Percentiles rank a stretch among this genome's conserved stretches.
phyloP scores from a whole-genome alignment of 2,888 invertebrate species.

The Aspidapion aeneum region DNA sequence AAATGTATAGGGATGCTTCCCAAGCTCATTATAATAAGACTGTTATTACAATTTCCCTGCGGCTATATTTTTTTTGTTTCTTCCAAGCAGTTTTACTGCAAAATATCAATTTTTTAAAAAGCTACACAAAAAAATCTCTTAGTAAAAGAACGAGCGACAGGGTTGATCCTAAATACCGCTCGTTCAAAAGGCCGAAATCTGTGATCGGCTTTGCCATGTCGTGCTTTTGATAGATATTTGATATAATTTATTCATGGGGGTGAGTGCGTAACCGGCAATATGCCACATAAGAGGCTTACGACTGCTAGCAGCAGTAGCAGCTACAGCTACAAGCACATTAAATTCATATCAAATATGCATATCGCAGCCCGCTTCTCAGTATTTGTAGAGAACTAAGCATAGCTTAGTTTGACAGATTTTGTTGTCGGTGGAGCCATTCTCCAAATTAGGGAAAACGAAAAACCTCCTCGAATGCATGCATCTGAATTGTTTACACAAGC shows the following conservation, averaged over 20 bases:
- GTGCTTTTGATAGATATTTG: conserved; percentile 65
- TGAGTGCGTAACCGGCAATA: conserved; percentile 50
- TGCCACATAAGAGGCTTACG: conserved; percentile 50
- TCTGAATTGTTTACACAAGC: too few species aligned
- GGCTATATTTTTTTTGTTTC: too few species aligned
- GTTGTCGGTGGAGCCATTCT: too few species aligned
- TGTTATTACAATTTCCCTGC: too few species aligned
- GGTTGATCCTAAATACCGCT: conserved; percentile 7
- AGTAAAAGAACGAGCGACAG: background rate
- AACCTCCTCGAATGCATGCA: too few species aligned
- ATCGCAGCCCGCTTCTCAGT: conserved; percentile 45
- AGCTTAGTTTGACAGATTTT: too few species aligned
- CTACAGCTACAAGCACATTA: conserved; percentile 51
- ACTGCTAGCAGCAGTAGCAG: conserved; percentile 49
- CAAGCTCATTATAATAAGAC: too few species aligned
- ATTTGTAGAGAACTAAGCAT: conserved; percentile 37
- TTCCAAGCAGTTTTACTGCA: too few species aligned
- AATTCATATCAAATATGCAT: conserved; percentile 52
- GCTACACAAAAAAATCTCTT: background rate
- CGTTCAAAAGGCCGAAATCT: conserved; percentile 26
- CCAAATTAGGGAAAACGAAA: too few species aligned
- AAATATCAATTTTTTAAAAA: too few species aligned
- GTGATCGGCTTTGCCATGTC: conserved; percentile 44
- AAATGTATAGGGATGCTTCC: too few species aligned
- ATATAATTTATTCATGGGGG: conserved; percentile 67